Evolutionary conservation across 2,888 invertebrate species (phyloP), one percentile per base, ranked within the genome.

Genomic region (Ischnus inquisitorius): DNA sequence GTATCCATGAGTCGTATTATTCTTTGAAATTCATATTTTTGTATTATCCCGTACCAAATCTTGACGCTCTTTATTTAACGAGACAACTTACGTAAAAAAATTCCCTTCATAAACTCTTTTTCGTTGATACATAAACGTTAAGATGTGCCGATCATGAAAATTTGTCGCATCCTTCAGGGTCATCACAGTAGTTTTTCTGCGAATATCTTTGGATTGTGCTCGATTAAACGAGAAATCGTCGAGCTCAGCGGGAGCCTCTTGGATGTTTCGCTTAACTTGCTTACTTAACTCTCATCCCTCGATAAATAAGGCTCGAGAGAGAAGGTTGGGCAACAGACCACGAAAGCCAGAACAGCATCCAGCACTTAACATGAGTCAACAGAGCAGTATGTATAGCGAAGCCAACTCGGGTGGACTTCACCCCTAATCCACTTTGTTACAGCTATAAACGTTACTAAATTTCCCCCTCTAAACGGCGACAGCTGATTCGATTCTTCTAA

Each of bases 381-480:
- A 76, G 43, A 16, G 25, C 39, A 43, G 54, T 22, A n/a, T n/a
- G n/a, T n/a, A n/a, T n/a, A 41, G 74, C 60, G 64, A 28, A 65
- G 71, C 78, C 78, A 82, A 82, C 82, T 78, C 51, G 67, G n/a
- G 67, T 74, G 68, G 68, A 78, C 72, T 82, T 78, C 82, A 74
- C 77, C 82, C 82, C 78, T 82, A 82, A 82, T 82, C 82, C 82
- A 82, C 67, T 82, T 78, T 76, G 82, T 82, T 82, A 78, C 82
- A 68, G 77, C 72, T 77, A 82, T 62, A 65, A 62, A 65, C 67
- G 77, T 28, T 78, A 67, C 82, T 74, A 82, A 78, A 78, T 82
- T 82, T 34, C 76, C 62, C 67, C 72, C 60, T 16, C 60, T n/a
- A 14, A 14, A 25, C 60, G 14, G 60, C 60, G 14, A 5, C 60